Evolutionary conservation across 2,888 invertebrate genomes (phyloP).

Genomic region (Drosophila tripunctata): DNA sequence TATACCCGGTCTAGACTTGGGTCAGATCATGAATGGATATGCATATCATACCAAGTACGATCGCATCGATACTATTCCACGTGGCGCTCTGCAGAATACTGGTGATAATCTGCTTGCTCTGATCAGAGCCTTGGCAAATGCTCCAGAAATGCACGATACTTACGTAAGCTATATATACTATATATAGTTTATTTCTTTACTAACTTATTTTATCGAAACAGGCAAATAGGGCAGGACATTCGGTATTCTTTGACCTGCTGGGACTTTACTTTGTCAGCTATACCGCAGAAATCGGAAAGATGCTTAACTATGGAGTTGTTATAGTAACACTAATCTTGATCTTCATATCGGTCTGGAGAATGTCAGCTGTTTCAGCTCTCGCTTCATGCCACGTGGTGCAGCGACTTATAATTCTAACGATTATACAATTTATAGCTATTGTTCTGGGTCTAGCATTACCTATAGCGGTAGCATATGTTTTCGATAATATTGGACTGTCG

Average conservation of each 20-base stretch:
- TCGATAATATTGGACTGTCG: constrained; percentile 82
- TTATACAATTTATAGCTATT: constrained; percentile 76
- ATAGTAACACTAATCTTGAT: constrained; percentile 78
- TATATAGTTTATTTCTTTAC: neutral
- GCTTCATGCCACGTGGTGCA: constrained; percentile 45
- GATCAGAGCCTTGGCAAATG: constrained; percentile 84
- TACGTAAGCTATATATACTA: constrained; percentile 50
- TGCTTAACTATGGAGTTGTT: constrained; percentile 82
- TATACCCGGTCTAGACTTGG: constrained; percentile 89
- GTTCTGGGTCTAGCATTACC: constrained; percentile 77
- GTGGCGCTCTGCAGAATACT: constrained; percentile 89
- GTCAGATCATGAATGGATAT: constrained; percentile 88
- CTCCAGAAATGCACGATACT: constrained; percentile 76
- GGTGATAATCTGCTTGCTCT: constrained; percentile 89
- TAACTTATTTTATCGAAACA: constrained; percentile 41
- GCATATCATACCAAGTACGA: constrained; percentile 92
- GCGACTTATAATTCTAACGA: constrained; percentile 61
- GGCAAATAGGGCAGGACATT: constrained; percentile 83
- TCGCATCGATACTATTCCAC: constrained; percentile 86
- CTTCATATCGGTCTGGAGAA: constrained; percentile 69
- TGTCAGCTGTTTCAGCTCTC: constrained; percentile 61
- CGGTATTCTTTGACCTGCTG: constrained; percentile 90
- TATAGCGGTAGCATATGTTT: constrained; percentile 79
- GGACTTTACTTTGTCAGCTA: constrained; percentile 89
- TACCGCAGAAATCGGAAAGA: constrained; percentile 84